A percentile compares a stretch with the other conserved stretches of the same genome.
Evolutionary conservation across 2,113 vertebrate species (phyloP).

Genomic region (Hippocampus zosterae): DNA sequence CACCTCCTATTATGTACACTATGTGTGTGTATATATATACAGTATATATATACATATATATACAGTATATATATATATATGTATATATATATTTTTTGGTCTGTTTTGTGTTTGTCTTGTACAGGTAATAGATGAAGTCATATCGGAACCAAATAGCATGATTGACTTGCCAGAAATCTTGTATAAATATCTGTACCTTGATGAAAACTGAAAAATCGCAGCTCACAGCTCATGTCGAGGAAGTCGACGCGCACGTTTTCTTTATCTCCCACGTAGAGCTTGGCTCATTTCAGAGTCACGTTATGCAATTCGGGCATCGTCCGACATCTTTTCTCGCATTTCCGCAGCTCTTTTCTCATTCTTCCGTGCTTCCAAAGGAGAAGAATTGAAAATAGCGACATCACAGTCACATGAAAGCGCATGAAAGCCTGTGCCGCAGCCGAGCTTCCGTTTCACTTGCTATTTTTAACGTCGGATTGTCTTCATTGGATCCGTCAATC

Average conservation of each 20-base stretch:
- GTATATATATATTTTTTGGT: neutral
- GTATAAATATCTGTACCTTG: too few relatives aligned
- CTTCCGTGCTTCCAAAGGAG: neutral
- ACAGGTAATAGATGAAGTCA: slow-evolving; percentile 1
- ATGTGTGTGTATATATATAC: too few relatives aligned
- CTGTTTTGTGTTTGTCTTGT: slow-evolving; percentile 18
- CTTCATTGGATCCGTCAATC: slow-evolving; percentile 22
- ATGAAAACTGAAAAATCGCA: too few relatives aligned
- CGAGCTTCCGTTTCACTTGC: slow-evolving; percentile 21
- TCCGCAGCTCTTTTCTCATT: neutral
- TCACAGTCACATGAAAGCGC: too few relatives aligned
- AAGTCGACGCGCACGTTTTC: too few relatives aligned
- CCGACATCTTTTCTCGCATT: too few relatives aligned
- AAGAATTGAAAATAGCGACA: neutral
- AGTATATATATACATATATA: too few relatives aligned
- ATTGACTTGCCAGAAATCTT: neutral
- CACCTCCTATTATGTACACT: slow-evolving; percentile 5
- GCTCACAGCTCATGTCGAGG: too few relatives aligned
- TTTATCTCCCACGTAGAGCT: too few relatives aligned
- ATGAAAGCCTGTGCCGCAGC: slow-evolving; percentile 6
- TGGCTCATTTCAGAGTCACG: too few relatives aligned
- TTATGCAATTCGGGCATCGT: too few relatives aligned
- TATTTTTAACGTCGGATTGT: slow-evolving; percentile 43
- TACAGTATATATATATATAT: too few relatives aligned
- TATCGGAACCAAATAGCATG: neutral